Evolutionary conservation across 2,888 invertebrate genomes (phyloP).

Genomic region (Linyphia triangularis): DNA sequence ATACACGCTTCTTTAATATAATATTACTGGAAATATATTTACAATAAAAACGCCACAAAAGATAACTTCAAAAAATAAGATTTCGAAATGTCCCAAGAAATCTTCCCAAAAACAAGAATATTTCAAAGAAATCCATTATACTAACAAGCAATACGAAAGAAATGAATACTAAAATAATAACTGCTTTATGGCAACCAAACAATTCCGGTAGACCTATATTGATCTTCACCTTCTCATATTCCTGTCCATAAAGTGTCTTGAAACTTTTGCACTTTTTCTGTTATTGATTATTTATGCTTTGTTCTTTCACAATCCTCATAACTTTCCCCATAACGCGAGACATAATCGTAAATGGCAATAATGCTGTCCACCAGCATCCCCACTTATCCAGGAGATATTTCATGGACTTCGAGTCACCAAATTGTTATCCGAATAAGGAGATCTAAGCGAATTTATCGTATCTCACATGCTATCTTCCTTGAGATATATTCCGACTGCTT

Average conservation of each 20-base stretch:
- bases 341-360: background rate
- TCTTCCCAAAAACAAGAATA: too few relatives aligned
- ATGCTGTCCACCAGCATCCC: background rate
- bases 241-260: background rate
- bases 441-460: background rate
- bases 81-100: too few relatives aligned
- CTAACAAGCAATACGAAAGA: too few relatives aligned
- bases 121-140: too few relatives aligned
- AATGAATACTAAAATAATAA: background rate
- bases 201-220: background rate
- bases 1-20: too few relatives aligned
- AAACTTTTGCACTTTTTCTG: background rate
- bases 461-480: background rate
- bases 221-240: background rate
- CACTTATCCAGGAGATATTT: background rate
- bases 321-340: background rate
- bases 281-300: background rate
- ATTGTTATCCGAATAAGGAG: background rate
- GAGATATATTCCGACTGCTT: background rate
- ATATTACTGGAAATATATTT: too few relatives aligned
- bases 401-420: background rate
- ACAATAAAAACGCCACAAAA: too few relatives aligned
- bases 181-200: background rate
- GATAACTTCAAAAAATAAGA: too few relatives aligned
- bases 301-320: background rate